These are phyloP conservation scores for Julus scanicus DNA, from an alignment of 2,888 invertebrate species.

Conservation along the genomic window DNA sequence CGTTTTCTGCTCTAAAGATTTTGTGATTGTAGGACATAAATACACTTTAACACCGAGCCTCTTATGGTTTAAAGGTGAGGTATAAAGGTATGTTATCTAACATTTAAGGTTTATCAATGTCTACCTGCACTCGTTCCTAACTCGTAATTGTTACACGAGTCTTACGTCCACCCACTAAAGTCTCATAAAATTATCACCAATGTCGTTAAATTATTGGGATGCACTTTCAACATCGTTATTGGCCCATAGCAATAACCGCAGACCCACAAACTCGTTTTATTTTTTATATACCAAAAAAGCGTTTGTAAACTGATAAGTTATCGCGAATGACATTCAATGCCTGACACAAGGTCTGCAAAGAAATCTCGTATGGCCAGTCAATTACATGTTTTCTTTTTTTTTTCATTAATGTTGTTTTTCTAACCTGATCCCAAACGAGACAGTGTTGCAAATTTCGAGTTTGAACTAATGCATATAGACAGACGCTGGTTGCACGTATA, in stretches of 20 bases:
- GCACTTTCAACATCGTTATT: background rate
- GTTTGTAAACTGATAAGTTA: slow-evolving; percentile 33
- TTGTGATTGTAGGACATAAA: too few species aligned
- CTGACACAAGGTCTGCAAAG: background rate
- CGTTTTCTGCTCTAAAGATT: too few species aligned
- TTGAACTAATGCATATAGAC: background rate
- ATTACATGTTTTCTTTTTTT: background rate
- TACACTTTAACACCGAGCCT: too few species aligned
- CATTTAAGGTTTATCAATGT: background rate
- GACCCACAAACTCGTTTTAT: background rate
- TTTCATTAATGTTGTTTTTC: background rate
- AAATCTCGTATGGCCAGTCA: background rate
- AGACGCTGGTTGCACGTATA: background rate
- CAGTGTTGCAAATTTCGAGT: background rate
- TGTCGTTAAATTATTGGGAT: slow-evolving; percentile 4
- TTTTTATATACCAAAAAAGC: background rate
- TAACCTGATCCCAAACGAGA: background rate
- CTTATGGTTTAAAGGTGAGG: background rate
- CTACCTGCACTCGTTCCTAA: background rate
- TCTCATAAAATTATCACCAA: background rate
- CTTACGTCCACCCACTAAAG: background rate
- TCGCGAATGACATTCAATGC: slow-evolving; percentile 31
- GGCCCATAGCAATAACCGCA: slow-evolving; percentile 8
- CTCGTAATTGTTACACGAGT: background rate
- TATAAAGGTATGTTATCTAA: background rate